Base-by-base conservation (phyloP, 2,113 vertebrate species). In the Pelodiscus sinensis region DNA sequence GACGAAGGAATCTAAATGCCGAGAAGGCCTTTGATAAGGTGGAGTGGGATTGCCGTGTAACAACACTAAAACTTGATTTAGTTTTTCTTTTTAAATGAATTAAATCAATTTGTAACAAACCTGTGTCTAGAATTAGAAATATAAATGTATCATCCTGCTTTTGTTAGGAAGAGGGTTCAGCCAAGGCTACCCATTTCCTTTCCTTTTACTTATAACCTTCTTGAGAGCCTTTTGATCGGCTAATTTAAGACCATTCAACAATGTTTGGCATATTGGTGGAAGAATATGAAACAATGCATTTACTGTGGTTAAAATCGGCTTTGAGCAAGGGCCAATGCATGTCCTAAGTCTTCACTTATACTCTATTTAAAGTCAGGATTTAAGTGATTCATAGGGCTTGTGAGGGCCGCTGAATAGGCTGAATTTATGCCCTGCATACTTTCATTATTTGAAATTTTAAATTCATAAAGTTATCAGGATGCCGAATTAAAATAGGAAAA, bases 381-480 rank as follows among this genome's bases (percentile, higher is more conserved):
- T 90, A 75, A 54, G 92, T 92, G 87, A 89, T 90, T 55, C n/a
- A 51, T 65, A 14, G 68, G 81, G 60, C 0, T 58, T 58, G 38
- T 44, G 38, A 18, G 13, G 56, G 38, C 80, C 80, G 0, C 89
- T n/a, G 58, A 2, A 73, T 0, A 3, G 80, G 75, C 83, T 92
- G 65, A 89, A 89, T 90, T 52, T 35, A 68, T 87, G 1, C 2
- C 82, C 81, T 77, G 56, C 25, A 12, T 11, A 3, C 56, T 51
- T 81, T 83, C 84, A 8, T 77, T 86, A 90, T 79, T 88, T 93
- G 81, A 92, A 89, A 38, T 81, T 13, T 31, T 3, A 0, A n/a
- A 75, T 79, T 92, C 85, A 89, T 87, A 79, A 94, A 78, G 75
- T 60, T 89, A 38, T 65, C 60, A 85, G 79, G 95, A 92, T 81